Evolutionary conservation across 2,797 vertebrate species (phyloP).

Genomic region (Rallus crepitans): DNA sequence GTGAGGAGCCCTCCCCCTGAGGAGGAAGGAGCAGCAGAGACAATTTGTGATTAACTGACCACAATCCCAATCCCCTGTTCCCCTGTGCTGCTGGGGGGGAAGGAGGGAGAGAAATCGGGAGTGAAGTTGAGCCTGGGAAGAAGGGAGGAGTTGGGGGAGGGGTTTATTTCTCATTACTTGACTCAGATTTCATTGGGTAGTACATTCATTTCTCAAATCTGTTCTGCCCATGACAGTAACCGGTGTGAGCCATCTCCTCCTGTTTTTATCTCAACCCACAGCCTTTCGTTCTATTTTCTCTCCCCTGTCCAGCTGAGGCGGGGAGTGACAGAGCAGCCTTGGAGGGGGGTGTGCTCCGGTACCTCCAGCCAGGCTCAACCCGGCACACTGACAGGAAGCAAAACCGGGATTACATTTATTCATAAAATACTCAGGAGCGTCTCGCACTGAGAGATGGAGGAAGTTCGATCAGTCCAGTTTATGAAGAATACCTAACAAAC

Average conservation of each 20-base stretch:
- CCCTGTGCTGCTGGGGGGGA: rapidly evolving
- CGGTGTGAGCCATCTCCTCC: neutral
- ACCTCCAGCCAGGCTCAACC: neutral
- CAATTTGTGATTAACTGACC: neutral
- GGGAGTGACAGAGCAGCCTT: neutral
- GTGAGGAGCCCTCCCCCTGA: neutral
- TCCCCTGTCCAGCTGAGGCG: neutral
- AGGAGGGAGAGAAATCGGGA: neutral
- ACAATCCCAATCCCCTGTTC: rapidly evolving
- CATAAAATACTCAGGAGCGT: neutral
- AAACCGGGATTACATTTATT: neutral
- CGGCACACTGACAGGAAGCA: neutral
- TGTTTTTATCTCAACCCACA: no score
- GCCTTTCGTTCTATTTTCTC: neutral
- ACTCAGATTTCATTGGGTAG: neutral
- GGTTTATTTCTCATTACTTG: neutral
- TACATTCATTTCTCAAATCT: neutral
- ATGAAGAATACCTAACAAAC: neutral
- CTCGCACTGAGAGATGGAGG: neutral
- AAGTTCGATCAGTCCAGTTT: neutral
- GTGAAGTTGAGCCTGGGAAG: neutral
- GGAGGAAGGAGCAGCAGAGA: neutral
- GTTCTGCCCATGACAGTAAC: neutral
- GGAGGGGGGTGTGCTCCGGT: neutral
- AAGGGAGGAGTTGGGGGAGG: neutral